Evolutionary conservation across 2,797 vertebrate species (phyloP).

Genomic region (Enoplosus armatus): DNA sequence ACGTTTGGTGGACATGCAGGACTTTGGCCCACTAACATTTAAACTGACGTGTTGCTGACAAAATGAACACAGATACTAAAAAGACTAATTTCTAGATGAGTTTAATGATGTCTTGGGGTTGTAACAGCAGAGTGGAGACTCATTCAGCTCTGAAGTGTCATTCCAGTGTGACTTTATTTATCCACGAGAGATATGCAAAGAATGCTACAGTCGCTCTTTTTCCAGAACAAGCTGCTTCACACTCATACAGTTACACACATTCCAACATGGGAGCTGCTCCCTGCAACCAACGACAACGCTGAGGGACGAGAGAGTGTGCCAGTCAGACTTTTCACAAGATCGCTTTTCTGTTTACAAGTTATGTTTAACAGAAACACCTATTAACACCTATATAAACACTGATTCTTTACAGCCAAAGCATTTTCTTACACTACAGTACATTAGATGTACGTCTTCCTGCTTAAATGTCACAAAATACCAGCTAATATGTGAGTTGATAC

Average conservation of each 20-base stretch:
- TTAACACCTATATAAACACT: background rate
- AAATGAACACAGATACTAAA: background rate
- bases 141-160: conserved; percentile 14
- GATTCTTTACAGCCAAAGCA: background rate
- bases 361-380: background rate
- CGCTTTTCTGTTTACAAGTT: background rate
- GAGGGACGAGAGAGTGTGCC: background rate
- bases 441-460: background rate
- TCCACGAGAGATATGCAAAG: conserved; percentile 57
- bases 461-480: background rate
- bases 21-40: background rate
- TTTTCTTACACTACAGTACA: background rate
- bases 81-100: background rate
- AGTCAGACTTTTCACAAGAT: background rate
- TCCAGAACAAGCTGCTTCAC: conserved; percentile 19
- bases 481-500: background rate
- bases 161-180: conserved; percentile 64
- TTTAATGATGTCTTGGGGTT: background rate
- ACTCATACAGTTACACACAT: conserved; percentile 41
- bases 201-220: conserved; percentile 50
- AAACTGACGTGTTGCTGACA: background rate
- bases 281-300: background rate
- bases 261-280: conserved; percentile 40
- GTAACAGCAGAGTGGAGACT: background rate
- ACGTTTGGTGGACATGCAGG: background rate